Evolutionary conservation across 1,140 invertebrate species (phyloP), one percentile per base, ranked within the genome.

Genomic region (Tetraneura akinire): DNA sequence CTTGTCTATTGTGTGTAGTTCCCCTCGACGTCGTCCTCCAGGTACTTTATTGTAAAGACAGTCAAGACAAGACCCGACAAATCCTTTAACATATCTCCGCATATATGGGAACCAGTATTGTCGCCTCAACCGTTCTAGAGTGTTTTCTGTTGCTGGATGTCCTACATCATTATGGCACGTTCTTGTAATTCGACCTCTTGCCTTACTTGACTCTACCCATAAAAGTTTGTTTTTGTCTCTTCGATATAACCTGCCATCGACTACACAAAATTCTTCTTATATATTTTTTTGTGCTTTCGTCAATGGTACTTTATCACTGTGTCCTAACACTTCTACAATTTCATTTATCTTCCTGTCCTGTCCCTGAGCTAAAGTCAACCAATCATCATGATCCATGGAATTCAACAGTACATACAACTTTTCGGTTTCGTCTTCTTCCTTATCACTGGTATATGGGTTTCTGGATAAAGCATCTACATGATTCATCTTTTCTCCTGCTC

Each of bases 201-300:
- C 21, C n/a, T 18, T 18, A 6, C n/a, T 13, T 21, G 66, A 32
- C 32, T 37, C 37, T 10, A 70, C 66, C 66, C 66, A 70, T 42
- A 70, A 8, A 18, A 42, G 37, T 42, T 45, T 45, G 8, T 42
- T 13, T 13, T 16, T 23, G n/a, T 32, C 37, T 18, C n/a, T 42
- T 13, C 66, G 21, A 68, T 68, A 68, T 26, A 68, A 10, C 37
- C 66, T 14, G n/a, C 66, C 66, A 47, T 70, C 66, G n/a, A 42
- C n/a, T 0, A 70, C n/a, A 45, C n/a, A 13, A 45, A 16, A 70
- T 9, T 70, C n/a, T 18, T 70, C 45, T 18, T 53, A n/a, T n/a
- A 53, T 18, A 8, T 53, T 4, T n/a, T 8, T n/a, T n/a, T 53
- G 16, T n/a, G 49, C 49, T 53, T 53, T 53, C 16, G 1, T 53